Conservation (phyloP, 2,888 invertebrate species). For the Tigriopus californicus region DNA sequence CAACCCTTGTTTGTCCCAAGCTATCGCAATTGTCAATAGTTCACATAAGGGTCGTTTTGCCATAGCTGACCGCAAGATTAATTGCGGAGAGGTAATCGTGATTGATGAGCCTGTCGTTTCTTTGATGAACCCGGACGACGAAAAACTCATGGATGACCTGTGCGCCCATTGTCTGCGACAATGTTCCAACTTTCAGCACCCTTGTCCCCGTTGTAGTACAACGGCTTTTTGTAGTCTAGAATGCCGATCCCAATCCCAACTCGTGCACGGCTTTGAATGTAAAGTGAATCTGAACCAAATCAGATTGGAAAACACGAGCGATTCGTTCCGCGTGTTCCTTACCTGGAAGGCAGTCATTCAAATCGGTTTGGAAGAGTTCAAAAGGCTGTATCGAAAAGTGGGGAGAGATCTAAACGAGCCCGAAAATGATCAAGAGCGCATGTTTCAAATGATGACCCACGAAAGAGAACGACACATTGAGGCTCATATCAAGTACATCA, state of each 20-base stretch:
- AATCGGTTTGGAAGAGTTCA: no score
- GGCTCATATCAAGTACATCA: no score
- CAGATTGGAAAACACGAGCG: no score
- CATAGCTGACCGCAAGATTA: constrained; percentile 2
- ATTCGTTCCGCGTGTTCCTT: no score
- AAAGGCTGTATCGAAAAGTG: no score
- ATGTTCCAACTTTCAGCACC: background rate
- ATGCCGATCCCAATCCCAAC: background rate
- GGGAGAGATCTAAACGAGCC: no score
- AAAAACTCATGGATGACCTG: constrained; percentile 3
- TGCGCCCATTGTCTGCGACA: constrained; percentile 5
- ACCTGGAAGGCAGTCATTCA: no score
- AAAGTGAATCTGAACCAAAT: no score
- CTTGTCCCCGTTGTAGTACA: background rate
- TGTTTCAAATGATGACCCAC: no score
- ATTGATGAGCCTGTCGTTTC: constrained; percentile 5
- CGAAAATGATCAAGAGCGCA: no score
- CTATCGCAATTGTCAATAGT: background rate
- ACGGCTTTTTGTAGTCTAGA: constrained; percentile 1
- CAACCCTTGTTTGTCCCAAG: background rate
- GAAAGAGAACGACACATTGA: no score
- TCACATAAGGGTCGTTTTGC: background rate
- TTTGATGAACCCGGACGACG: background rate
- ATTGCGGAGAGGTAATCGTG: constrained; percentile 7
- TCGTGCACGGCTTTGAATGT: no score